Percentiles rank a stretch among this genome's conserved stretches.
phyloP scores from a whole-genome alignment of 2,113 vertebrate species.

The Circaetus cinerascens region DNA sequence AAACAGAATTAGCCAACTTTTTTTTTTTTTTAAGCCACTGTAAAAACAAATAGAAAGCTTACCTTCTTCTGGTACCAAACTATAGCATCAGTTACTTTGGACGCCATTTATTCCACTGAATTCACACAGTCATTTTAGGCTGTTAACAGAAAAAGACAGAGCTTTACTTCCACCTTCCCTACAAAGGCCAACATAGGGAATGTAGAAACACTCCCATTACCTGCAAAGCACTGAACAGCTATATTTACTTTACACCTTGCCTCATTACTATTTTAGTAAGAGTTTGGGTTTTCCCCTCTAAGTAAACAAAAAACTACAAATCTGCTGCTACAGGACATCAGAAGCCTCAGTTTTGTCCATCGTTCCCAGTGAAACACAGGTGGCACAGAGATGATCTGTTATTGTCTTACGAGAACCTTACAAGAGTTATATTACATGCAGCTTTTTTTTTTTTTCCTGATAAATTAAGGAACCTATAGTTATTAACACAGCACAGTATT shows the following conservation, averaged over 20 bases:
- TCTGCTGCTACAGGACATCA: slow-evolving; percentile 22
- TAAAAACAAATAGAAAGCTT: slow-evolving; percentile 69
- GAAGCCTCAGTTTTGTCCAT: neutral
- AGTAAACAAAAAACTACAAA: slow-evolving; percentile 37
- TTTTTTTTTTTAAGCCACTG: neutral
- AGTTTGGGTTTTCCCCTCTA: neutral
- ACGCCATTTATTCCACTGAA: slow-evolving; percentile 95
- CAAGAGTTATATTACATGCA: neutral
- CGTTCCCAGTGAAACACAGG: neutral
- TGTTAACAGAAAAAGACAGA: slow-evolving; percentile 76
- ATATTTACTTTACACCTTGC: slow-evolving; percentile 59
- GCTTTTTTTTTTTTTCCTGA: neutral
- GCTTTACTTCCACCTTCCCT: slow-evolving; percentile 62
- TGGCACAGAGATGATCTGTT: neutral
- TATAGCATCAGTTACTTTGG: slow-evolving; percentile 98
- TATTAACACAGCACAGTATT: neutral
- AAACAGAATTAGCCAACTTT: neutral
- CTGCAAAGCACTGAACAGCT: slow-evolving; percentile 39
- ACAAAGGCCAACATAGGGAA: neutral
- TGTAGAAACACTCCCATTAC: slow-evolving; percentile 45
- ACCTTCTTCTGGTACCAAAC: slow-evolving; percentile 99
- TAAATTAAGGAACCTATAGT: neutral
- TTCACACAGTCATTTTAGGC: slow-evolving; percentile 90
- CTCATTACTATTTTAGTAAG: slow-evolving; percentile 60
- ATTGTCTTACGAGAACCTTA: neutral